Evolutionary conservation across 2,797 vertebrate species (phyloP).

Genomic region (Notolabrus celidotus): DNA sequence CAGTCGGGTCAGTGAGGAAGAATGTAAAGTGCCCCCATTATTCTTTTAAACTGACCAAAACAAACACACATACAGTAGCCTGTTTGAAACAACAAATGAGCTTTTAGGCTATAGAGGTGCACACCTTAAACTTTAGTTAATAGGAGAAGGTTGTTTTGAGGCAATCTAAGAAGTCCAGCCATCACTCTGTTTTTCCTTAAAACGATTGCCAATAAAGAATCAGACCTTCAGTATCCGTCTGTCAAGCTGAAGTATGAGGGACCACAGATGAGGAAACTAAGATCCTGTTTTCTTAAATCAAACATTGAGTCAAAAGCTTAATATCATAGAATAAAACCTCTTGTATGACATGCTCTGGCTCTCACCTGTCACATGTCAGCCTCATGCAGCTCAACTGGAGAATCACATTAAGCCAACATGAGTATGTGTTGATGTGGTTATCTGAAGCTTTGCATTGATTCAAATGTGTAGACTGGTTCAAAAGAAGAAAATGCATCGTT

Average conservation of each 20-base stretch:
- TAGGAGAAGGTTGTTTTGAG: no score
- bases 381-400: neutral
- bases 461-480: neutral
- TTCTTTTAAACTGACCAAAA: constrained; percentile 4
- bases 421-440: neutral
- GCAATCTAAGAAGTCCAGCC: no score
- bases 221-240: neutral
- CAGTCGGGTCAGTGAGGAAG: constrained; percentile 28
- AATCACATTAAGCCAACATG: neutral
- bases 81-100: no score
- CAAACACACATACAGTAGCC: neutral
- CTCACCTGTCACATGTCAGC: no score
- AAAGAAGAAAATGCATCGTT: neutral
- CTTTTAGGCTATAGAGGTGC: no score
- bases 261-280: neutral
- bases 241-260: neutral
- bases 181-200: no score
- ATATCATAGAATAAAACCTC: no score
- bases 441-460: neutral
- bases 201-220: no score
- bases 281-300: neutral
- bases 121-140: no score
- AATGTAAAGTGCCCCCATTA: constrained; percentile 22
- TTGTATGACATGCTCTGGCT: no score
- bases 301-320: no score